Percentiles rank a stretch among this genome's conserved stretches.
phyloP scores from a whole-genome alignment of 2,797 vertebrate genomes.

The Emys orbicularis region DNA sequence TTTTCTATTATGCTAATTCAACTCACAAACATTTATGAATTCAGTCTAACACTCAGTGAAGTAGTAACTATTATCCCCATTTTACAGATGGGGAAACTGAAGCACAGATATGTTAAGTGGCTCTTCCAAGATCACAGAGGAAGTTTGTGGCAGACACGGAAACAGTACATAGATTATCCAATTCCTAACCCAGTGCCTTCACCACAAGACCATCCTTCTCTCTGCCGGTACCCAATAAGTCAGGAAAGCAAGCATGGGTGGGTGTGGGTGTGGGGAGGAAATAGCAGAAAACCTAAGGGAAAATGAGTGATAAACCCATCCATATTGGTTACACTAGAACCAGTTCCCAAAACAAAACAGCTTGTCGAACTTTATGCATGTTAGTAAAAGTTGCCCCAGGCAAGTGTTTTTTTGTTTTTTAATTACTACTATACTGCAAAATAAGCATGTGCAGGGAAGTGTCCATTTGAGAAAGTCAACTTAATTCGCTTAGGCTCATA shows the following conservation, averaged over 20 bases:
- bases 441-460: neutral
- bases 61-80: neutral
- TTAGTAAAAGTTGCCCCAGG: neutral
- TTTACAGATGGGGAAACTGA: neutral
- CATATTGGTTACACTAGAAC: neutral
- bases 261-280: neutral
- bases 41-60: neutral
- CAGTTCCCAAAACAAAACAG: neutral
- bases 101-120: neutral
- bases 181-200: neutral
- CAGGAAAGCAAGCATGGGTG: neutral
- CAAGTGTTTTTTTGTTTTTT: neutral
- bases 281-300: neutral
- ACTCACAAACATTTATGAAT: neutral
- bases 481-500: accelerated
- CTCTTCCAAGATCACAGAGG: neutral
- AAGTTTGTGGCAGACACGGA: conserved; percentile 12
- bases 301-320: neutral
- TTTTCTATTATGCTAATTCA: neutral
- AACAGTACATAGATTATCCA: conserved; percentile 39
- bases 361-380: neutral
- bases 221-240: neutral
- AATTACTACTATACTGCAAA: neutral
- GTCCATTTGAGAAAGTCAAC: neutral
- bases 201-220: neutral